These are phyloP conservation scores for Chrysemys picta DNA, from an alignment of 2,113 vertebrate genomes.

Conservation along the genomic window DNA sequence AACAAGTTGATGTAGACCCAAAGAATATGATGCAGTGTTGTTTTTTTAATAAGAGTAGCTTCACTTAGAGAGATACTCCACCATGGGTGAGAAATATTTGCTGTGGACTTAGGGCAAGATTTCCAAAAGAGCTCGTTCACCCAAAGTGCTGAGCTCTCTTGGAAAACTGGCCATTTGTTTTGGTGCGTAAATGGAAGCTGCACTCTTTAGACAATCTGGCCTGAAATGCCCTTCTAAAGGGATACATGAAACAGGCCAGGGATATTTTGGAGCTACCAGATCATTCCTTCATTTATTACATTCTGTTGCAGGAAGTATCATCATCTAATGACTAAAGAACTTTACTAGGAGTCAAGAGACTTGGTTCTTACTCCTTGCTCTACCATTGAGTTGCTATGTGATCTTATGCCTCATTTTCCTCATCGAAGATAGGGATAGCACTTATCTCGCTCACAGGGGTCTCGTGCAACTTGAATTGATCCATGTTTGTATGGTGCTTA, in stretches of 20 bases:
- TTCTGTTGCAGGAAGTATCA: background rate
- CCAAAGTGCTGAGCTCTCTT: background rate
- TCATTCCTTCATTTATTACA: background rate
- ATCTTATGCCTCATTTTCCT: background rate
- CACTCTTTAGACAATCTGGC: background rate
- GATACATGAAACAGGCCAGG: background rate
- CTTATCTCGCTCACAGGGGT: background rate
- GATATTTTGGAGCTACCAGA: background rate
- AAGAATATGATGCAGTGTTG: rapidly evolving
- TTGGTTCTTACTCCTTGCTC: background rate
- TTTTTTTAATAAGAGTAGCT: background rate
- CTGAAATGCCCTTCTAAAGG: background rate
- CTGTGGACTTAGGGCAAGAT: background rate
- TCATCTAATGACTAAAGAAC: background rate
- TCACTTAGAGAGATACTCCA: background rate
- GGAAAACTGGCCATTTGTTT: background rate
- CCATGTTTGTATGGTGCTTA: background rate
- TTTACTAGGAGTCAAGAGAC: background rate
- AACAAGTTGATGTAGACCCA: background rate
- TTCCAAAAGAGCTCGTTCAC: background rate
- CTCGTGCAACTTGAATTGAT: background rate
- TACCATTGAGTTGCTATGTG: background rate
- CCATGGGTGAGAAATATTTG: background rate
- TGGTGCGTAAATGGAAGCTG: background rate
- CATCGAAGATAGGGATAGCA: background rate